Base-by-base conservation (phyloP, 2,888 invertebrate species). In the Hydropsyche betteni region DNA sequence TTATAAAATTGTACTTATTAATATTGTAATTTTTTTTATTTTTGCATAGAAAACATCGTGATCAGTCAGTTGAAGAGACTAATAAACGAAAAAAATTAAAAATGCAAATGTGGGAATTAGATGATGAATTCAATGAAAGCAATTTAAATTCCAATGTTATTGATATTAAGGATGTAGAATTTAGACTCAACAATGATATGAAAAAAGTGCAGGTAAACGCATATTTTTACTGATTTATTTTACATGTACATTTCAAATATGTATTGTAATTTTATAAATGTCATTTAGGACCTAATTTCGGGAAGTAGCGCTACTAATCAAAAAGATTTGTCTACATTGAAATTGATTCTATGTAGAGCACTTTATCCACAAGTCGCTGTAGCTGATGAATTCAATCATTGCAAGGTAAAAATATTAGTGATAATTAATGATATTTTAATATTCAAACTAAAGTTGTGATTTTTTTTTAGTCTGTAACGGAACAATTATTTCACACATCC, bases 321-420 rank as follows among this genome's bases (percentile, higher is more conserved):
- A 81, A 90, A 90, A 80, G 93, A 94, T 82, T 83, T 94, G 14
- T 88, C 90, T 76, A 88, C 93, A 84, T 82, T 94, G 14, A 94
- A 94, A 83, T 84, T 95, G 58, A 94, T 99, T 75, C 85, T 99
- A 24, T 94, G 95, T 80, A 93, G 96, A 84, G 98, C 98, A 0
- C 87, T 99, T 72, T 99, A 98, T 84, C 99, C 99, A 0, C 97
- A 99, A 86, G 90, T 97, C 75, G 96, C 98, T 0, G 91, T 97
- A n/a, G 92, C 96, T 0, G 99, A 99, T 84, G 95, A 96, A 81
- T 94, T 94, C 81, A 99, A 99, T 84, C 92, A 94, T 81, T 95
- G 93, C 82, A 96, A 97, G 88, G 90, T 90, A 84, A 81, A 44
- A 44, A 6, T 8, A 44, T 8, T 8, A 44, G 3, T 44, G 51